These are phyloP conservation scores for Trogon surrucura DNA, from an alignment of 2,113 vertebrate species.

Conservation along the genomic window DNA sequence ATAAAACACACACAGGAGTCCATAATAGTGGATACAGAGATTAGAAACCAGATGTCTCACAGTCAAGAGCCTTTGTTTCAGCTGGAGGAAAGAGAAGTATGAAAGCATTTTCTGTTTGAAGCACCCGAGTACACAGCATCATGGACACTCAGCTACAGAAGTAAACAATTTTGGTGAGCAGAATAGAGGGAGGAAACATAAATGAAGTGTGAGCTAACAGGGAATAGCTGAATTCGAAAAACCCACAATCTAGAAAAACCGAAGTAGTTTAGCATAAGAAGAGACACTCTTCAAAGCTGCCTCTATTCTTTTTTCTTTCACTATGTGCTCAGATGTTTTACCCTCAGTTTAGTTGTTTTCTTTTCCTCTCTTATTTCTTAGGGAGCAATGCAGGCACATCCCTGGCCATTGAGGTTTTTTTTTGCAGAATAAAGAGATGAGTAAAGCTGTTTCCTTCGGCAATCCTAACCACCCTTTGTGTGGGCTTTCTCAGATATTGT, in stretches of 20 bases:
- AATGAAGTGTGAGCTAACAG: neutral
- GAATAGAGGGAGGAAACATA: neutral
- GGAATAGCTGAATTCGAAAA: neutral
- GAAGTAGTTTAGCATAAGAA: neutral
- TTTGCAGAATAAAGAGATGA: neutral
- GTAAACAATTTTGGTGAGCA: neutral
- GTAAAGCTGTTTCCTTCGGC: neutral
- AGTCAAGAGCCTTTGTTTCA: neutral
- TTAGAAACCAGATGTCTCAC: neutral
- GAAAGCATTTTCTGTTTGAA: neutral
- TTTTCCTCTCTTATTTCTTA: neutral
- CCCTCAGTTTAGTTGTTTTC: neutral
- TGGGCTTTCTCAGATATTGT: neutral
- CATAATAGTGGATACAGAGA: neutral
- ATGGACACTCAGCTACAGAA: neutral
- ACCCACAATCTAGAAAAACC: neutral
- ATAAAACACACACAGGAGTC: neutral
- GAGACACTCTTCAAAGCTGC: neutral
- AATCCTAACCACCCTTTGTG: neutral
- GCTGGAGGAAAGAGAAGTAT: neutral
- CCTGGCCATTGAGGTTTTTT: neutral
- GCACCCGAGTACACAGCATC: neutral
- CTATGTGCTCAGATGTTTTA: neutral
- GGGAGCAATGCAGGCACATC: neutral
- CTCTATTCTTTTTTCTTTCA: neutral